Conservation (phyloP, 2,113 vertebrate genomes). For the Sander vitreus region DNA sequence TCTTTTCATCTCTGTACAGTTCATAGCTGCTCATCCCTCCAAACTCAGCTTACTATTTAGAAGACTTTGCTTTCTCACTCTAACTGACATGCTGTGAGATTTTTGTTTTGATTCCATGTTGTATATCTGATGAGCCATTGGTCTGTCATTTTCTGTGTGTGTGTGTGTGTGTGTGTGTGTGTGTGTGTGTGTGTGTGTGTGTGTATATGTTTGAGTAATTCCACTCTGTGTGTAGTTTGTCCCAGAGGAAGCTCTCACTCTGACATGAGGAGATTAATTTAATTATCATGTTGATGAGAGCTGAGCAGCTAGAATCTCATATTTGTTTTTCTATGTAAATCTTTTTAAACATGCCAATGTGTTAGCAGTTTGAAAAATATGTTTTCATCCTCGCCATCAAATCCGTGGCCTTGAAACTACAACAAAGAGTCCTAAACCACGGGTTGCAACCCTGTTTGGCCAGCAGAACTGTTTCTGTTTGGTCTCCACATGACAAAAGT, state of each 20-base stretch:
- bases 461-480: conserved; percentile 55
- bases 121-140: conserved; percentile 57
- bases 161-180: conserved; percentile 47
- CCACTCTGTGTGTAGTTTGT: conserved; percentile 48
- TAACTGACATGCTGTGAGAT: conserved; percentile 37
- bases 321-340: conserved; percentile 75
- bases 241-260: conserved; percentile 57
- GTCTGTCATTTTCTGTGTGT: conserved; percentile 45
- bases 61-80: conserved; percentile 61
- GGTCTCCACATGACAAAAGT: conserved; percentile 64
- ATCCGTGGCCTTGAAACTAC: conserved; percentile 59
- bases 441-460: conserved; percentile 37
- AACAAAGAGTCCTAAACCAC: conserved; percentile 51
- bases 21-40: conserved; percentile 56
- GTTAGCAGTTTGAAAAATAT: conserved; percentile 74
- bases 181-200: conserved; percentile 49
- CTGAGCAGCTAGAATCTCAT: conserved; percentile 60
- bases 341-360: conserved; percentile 72
- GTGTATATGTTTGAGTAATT: conserved; percentile 57
- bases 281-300: conserved; percentile 74
- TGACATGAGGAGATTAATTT: conserved; percentile 71
- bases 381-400: conserved; percentile 65
- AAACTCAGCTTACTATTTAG: conserved; percentile 2
- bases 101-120: conserved; percentile 51
- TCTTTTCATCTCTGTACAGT: conserved; percentile 33